Evolutionary conservation across 2,113 vertebrate species (phyloP), one percentile per base, ranked within the genome.

Genomic region (Ictidomys tridecemlineatus): DNA sequence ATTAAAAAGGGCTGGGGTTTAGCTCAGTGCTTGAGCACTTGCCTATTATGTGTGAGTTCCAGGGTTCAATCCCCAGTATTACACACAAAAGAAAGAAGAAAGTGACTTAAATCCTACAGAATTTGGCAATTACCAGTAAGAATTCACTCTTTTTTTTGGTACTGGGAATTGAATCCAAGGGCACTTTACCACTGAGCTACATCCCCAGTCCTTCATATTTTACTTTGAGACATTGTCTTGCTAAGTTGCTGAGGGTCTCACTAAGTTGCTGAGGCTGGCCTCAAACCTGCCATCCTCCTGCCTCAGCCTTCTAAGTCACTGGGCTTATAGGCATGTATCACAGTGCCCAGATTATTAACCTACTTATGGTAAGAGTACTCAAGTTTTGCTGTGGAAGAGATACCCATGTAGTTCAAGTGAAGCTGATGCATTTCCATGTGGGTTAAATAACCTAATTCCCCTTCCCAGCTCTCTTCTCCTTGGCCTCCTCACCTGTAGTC

Each of bases 31-130:
- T 32, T 30, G 12, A 67, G 30, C 13, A 32, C 65, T 67, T 67
- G 65, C 28, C 65, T 67, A 32, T 13, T 32, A 32, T 67, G 30
- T 14, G 28, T 14, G 30, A 67, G 67, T 32, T 11, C 14, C 67
- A 34, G 32, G 34, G 13, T n/a, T 69, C 30, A 69, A 69, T 69
- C 67, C 67, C 32, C 17, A 16, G 67, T 16, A 69, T 34, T 61
- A 8, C 58, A 61, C 32, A 69, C 67, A 69, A 4, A 67, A 12
- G 16, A 58, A 73, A 28, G 79, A 90, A 45, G 78, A 34, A 61
- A 61, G 58, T 61, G 42, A 70, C 42, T 89, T 93, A 80, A 48
- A 95, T 87, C 88, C 51, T 94, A 76, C 7, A 63, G 70, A 86
- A 94, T 70, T 67, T 82, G 58, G 42, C 10, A 93, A n/a, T 94